Conservation (phyloP, 2,888 invertebrate genomes). For the Ophion ventricosus region DNA sequence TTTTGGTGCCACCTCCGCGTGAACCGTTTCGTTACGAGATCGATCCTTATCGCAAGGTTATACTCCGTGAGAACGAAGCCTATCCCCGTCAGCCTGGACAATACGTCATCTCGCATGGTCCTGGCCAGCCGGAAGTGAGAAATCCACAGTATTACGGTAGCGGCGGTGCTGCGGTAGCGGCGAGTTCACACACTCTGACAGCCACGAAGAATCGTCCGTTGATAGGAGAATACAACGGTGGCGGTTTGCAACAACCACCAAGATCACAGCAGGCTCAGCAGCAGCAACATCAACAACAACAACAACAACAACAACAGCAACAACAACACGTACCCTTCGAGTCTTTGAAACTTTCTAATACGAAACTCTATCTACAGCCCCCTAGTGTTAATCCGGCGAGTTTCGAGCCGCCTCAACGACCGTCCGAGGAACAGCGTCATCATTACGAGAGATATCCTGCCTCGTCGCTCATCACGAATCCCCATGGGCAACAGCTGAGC, state of each 20-base stretch:
- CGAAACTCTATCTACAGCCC: constrained; percentile 74
- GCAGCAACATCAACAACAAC: constrained; percentile 70
- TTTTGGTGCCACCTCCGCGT: constrained; percentile 79
- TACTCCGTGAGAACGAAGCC: constrained; percentile 73
- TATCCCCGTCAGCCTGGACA: constrained; percentile 75
- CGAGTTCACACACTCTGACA: constrained; percentile 34
- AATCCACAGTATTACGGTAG: constrained; percentile 49
- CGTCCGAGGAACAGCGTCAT: constrained; percentile 69
- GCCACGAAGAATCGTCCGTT: constrained; percentile 71
- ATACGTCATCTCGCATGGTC: constrained; percentile 62
- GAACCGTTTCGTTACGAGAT: constrained; percentile 78
- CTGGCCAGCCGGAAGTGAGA: constrained; percentile 50
- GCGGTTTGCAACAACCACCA: constrained; percentile 55
- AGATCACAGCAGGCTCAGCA: constrained; percentile 45
- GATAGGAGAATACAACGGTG: constrained; percentile 59
- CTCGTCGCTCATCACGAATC: constrained; percentile 26
- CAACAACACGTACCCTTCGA: constrained; percentile 75
- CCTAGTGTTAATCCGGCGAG: constrained; percentile 65
- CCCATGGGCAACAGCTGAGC: constrained; percentile 64
- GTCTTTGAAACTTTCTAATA: constrained; percentile 71
- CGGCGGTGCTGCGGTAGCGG: constrained; percentile 35
- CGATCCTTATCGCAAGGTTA: constrained; percentile 75
- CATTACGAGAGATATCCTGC: constrained; percentile 71
- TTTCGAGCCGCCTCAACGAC: constrained; percentile 46
- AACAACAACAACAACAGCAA: constrained; percentile 70